Evolutionary conservation across 2,888 invertebrate species (phyloP).

Genomic region (Branchellion lobata): DNA sequence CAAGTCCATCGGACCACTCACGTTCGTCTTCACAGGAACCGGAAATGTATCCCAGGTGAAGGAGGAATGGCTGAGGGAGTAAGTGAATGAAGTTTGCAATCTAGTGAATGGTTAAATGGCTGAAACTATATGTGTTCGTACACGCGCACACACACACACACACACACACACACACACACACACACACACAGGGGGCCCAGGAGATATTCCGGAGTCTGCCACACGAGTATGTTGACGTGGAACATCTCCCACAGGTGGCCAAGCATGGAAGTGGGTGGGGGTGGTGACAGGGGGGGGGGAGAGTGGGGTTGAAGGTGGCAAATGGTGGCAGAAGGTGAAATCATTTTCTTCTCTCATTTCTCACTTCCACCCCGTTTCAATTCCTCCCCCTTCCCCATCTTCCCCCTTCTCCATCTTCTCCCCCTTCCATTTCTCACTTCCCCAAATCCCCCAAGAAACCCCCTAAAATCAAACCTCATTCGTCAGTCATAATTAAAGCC

Average conservation of each 20-base stretch:
- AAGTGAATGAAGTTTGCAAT: too few species aligned
- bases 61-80: neutral
- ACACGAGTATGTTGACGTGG: conserved; percentile 93
- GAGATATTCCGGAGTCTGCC: conserved; percentile 91
- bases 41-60: conserved; percentile 86
- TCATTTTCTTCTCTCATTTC: neutral
- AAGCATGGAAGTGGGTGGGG: conserved; percentile 83
- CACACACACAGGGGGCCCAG: conserved; percentile 64
- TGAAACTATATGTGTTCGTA: too few species aligned
- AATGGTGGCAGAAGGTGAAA: neutral
- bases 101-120: too few species aligned
- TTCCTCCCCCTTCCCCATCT: too few species aligned
- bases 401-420: too few species aligned
- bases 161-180: neutral
- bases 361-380: too few species aligned
- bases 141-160: too few species aligned
- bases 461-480: too few species aligned
- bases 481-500: too few species aligned
- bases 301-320: neutral
- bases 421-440: too few species aligned
- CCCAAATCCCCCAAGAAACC: too few species aligned
- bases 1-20: conserved; percentile 91
- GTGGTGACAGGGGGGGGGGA: neutral
- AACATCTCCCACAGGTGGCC: conserved; percentile 89
- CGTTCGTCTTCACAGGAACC: conserved; percentile 95